These are phyloP conservation scores for Urechis unicinctus DNA, from an alignment of 2,888 invertebrate genomes.

Conservation along the genomic window DNA sequence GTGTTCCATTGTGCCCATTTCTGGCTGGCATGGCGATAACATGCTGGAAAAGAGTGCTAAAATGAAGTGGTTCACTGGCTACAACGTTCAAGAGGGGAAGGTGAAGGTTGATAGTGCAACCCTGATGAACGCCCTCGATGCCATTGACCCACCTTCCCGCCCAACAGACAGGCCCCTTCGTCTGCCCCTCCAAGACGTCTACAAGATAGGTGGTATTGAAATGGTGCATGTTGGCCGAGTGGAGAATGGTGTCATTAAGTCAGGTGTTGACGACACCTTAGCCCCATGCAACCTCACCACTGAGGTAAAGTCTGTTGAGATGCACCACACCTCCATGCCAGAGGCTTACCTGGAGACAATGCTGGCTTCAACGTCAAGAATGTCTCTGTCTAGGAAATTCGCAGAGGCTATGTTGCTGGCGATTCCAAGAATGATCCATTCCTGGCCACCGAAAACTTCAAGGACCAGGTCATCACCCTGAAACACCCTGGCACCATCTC, in stretches of 20 bases:
- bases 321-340: constrained; percentile 97
- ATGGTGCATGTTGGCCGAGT: constrained; percentile 99
- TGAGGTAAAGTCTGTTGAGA: constrained; percentile 91
- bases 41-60: constrained; percentile 92
- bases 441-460: constrained; percentile 53
- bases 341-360: constrained; percentile 98
- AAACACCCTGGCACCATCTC: constrained; percentile 99
- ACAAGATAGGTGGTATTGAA: constrained; percentile 99
- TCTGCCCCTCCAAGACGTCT: constrained; percentile 98
- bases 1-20: constrained; percentile 97
- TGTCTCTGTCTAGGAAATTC: constrained; percentile 98
- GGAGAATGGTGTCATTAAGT: constrained; percentile 78
- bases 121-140: constrained; percentile 92
- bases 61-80: constrained; percentile 90
- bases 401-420: constrained; percentile 96
- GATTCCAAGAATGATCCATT: constrained; percentile 96
- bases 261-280: constrained; percentile 79
- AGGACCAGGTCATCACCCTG: constrained; percentile 76
- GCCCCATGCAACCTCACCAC: constrained; percentile 77
- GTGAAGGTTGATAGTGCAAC: constrained; percentile 61
- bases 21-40: constrained; percentile 99
- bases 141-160: constrained; percentile 87
- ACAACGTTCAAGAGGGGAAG: constrained; percentile 63
- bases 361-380: constrained; percentile 99
- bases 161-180: constrained; percentile 96